A percentile compares a stretch with the other conserved stretches of the same genome.
Evolutionary conservation across 2,113 vertebrate species (phyloP).

Genomic region (Antigone vipio): DNA sequence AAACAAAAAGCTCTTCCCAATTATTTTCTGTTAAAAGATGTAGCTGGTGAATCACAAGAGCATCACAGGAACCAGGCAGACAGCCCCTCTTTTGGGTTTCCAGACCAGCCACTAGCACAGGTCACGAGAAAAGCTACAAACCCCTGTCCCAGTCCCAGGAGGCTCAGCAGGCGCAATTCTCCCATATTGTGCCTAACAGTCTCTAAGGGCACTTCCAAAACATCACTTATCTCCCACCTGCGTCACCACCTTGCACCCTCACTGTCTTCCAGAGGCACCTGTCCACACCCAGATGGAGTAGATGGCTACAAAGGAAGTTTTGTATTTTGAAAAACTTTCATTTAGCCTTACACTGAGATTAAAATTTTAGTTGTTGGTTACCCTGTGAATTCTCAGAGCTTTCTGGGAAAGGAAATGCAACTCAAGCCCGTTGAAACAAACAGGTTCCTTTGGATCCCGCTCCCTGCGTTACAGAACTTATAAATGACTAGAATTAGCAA

Average conservation of each 20-base stretch:
- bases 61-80: background rate
- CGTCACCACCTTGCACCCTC: background rate
- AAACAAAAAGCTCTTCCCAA: background rate
- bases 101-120: rapidly evolving
- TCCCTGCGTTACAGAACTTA: rapidly evolving
- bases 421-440: background rate
- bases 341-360: background rate
- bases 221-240: background rate
- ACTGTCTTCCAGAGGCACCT: background rate
- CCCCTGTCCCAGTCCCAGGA: background rate
- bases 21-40: background rate
- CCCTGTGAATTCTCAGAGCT: background rate
- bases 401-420: background rate
- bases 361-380: background rate
- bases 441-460: background rate
- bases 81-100: background rate
- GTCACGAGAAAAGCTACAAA: background rate
- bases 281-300: background rate
- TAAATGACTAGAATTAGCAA: background rate
- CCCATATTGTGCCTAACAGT: background rate
- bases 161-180: background rate
- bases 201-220: background rate
- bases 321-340: background rate
- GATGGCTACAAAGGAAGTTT: background rate
- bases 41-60: background rate